phyloP scores from a whole-genome alignment of 2,797 vertebrate species.

The Carcharodon carcharias region DNA sequence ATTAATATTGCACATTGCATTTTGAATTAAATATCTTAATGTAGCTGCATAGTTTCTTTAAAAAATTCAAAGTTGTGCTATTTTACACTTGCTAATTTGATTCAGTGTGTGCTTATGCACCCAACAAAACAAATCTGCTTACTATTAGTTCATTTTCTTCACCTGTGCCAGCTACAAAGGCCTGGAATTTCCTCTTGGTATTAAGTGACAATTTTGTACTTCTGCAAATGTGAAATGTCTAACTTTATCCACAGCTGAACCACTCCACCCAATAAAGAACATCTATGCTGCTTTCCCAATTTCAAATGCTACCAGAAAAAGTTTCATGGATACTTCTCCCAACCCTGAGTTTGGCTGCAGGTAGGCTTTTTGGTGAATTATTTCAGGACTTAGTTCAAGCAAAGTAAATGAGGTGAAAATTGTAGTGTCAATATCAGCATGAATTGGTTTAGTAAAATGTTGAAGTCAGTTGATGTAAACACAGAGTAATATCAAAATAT shows the following conservation, averaged over 20 bases:
- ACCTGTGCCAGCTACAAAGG: neutral
- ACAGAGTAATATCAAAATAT: conserved; percentile 38
- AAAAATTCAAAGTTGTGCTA: neutral
- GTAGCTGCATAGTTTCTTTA: neutral
- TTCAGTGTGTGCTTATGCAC: neutral
- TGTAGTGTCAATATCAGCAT: neutral
- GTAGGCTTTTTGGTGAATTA: conserved; percentile 52
- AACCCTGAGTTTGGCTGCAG: conserved; percentile 69
- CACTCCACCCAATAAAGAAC: conserved; percentile 59
- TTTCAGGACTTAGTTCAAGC: neutral
- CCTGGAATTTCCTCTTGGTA: neutral
- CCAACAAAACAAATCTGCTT: neutral
- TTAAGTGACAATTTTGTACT: neutral
- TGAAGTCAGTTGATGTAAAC: neutral
- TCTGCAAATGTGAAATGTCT: neutral
- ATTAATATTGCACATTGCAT: neutral
- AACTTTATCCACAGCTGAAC: conserved; percentile 54
- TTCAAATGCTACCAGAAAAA: conserved; percentile 73
- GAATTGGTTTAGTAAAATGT: neutral
- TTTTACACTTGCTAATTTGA: neutral
- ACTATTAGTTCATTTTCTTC: neutral
- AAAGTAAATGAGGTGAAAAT: neutral
- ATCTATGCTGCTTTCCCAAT: conserved; percentile 59
- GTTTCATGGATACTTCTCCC: conserved; percentile 66
- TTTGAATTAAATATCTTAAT: neutral